Evolutionary conservation across 2,888 invertebrate genomes (phyloP), one percentile per base, ranked within the genome.

Genomic region (Lampropteryx suffumata): DNA sequence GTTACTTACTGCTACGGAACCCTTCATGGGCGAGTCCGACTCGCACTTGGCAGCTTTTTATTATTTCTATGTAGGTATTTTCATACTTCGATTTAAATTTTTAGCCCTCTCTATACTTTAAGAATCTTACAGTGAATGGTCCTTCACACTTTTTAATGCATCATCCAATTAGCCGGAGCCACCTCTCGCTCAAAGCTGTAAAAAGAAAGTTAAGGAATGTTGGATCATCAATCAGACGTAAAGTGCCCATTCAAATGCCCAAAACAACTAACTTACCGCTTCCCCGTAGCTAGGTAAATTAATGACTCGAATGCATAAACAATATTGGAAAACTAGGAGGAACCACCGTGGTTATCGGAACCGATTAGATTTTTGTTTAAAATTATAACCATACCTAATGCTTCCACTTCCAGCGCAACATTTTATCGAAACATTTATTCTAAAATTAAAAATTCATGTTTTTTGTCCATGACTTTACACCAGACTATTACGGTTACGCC

Each of bases 141-240:
- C 26, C 21, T 42, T 32, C 7, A 30, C n/a, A 50, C 52, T 70
- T 72, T 71, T 65, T 64, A 69, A 69, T 62, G 67, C 69, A 73
- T 76, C 79, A 77, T 82, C 77, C 76, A 78, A 82, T 82, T 81
- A 81, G 72, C 48, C 50, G 64, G 60, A 61, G 44, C 41, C 64
- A 62, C 67, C 62, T 66, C 64, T 60, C 67, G 52, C 67, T 17
- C 49, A 54, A 10, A 61, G 56, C 48, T 65, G 69, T 68, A 71
- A 71, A 76, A 75, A 69, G 67, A 73, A 67, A 69, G 68, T 61
- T 46, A 47, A 68, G 68, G 69, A 76, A 73, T 69, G 65, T 62
- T 37, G 55, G 55, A 64, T 72, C 81, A 84, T 85, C 82, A 82
- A 85, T 84, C 83, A 84, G 65, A 61, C 61, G 62, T 64, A 62